Base-by-base conservation (phyloP, 2,888 invertebrate species). In the Rhaphigaster nebulosa region DNA sequence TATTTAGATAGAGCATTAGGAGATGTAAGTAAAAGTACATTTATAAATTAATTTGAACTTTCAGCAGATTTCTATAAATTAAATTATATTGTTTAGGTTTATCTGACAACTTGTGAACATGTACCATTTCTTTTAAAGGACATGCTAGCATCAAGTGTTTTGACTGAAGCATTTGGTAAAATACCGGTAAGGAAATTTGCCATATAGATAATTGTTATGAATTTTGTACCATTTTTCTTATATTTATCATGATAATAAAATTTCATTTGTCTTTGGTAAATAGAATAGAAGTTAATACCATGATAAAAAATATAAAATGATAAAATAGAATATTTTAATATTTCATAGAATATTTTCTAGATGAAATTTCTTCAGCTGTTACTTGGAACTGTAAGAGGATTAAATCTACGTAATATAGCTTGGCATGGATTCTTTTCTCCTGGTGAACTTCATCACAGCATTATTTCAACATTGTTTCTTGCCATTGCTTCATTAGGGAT, bases 351-450 rank as follows among this genome's bases (percentile, higher is more conserved):
- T 90, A 91, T 90, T 91, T 92, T 93, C 52, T 91, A 94, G 94
- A 92, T 93, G 76, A 92, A 93, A 20, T 93, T 95, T n/a, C 92
- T 95, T 23, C 93, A 94, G 93, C 92, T 94, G 52, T 84, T 95
- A 26, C 93, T 95, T 91, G 95, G 95, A 6, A 94, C 94, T 45
- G 94, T 95, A 13, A 93, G 93, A 91, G 94, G 94, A 3, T 93
- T 95, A 18, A 95, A 95, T 93, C 92, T 95, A 23, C 93, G 95
- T 34, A 95, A 95, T 93, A 93, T 95, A 54, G 93, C 93, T 0
- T 95, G 95, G 95, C 95, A 95, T 93, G 95, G 95, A 12, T 95
- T 95, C 92, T 93, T 94, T 0, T 91, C 93, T n/a, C 93, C 94
- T 0, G 92, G 92, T 6, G 94, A 95, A 92, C 92, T 95, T 88